These are phyloP conservation scores for Planococcus citri DNA, from an alignment of 1,140 invertebrate genomes.

Conservation along the genomic window DNA sequence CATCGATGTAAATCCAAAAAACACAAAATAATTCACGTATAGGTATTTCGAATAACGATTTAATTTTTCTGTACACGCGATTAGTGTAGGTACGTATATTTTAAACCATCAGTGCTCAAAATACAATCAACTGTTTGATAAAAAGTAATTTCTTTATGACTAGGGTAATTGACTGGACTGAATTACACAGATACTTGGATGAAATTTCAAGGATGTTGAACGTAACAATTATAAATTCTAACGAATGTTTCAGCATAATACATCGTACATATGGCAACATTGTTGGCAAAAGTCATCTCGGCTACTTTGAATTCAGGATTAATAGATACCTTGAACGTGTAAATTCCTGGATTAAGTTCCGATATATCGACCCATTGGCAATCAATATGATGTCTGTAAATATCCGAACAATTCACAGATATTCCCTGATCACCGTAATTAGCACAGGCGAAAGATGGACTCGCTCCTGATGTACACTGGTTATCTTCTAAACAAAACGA, in stretches of 20 bases:
- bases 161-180: too few species aligned
- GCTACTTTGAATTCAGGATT: slow-evolving; percentile 77
- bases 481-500: slow-evolving; percentile 96
- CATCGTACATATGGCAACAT: slow-evolving; percentile 74
- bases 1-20: too few species aligned
- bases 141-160: too few species aligned
- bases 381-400: slow-evolving; percentile 86
- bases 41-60: too few species aligned
- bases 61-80: too few species aligned
- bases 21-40: too few species aligned
- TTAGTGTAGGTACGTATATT: too few species aligned
- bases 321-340: too few species aligned
- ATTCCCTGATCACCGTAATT: slow-evolving; percentile 93
- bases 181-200: too few species aligned
- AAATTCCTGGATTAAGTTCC: slow-evolving; percentile 66
- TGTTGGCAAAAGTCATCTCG: slow-evolving; percentile 82
- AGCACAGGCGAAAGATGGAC: slow-evolving; percentile 64
- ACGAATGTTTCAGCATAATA: slow-evolving; percentile 62
- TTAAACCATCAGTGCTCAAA: too few species aligned
- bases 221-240: slow-evolving; percentile 56
- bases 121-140: too few species aligned
- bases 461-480: slow-evolving; percentile 62
- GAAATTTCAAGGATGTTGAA: slow-evolving; percentile 48
- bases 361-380: slow-evolving; percentile 97
- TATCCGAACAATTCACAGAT: slow-evolving; percentile 86